Evolutionary conservation across 92 coral and sea anemone genomes (phyloP).

Genomic region (Heliopora coerulea): DNA sequence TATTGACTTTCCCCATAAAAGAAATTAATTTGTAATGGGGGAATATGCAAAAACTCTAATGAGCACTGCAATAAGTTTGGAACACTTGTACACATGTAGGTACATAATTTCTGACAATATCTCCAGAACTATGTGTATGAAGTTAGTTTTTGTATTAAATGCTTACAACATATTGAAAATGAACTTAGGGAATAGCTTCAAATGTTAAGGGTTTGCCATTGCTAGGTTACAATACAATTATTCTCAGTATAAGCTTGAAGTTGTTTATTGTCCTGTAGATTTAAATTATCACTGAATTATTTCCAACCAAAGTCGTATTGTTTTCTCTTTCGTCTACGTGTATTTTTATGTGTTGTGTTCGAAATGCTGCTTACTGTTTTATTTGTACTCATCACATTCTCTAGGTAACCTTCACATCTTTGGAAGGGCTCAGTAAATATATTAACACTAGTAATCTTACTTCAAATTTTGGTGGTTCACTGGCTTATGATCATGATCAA

Average conservation of each 20-base stretch:
- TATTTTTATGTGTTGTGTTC: background rate
- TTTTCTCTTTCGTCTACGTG: too few species aligned
- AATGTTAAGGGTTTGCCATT: too few species aligned
- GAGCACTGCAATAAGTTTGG: background rate
- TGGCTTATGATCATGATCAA: slow-evolving; percentile 92
- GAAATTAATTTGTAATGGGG: slow-evolving; percentile 26
- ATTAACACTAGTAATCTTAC: slow-evolving; percentile 84
- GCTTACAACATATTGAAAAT: too few species aligned
- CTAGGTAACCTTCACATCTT: slow-evolving; percentile 84
- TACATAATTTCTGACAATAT: background rate
- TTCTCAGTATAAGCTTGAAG: too few species aligned
- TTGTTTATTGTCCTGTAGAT: background rate
- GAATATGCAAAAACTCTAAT: slow-evolving; percentile 29
- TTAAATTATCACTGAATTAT: background rate
- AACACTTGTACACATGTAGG: background rate
- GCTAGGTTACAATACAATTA: too few species aligned
- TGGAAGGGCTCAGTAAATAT: slow-evolving; percentile 86
- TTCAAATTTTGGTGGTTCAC: slow-evolving; percentile 77
- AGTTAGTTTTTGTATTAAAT: too few species aligned
- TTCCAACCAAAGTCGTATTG: background rate
- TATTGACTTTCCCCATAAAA: slow-evolving; percentile 20
- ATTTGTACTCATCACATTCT: too few species aligned
- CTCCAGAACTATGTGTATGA: too few species aligned
- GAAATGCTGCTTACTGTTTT: slow-evolving; percentile 9
- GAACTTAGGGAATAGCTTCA: too few species aligned